phyloP scores from a whole-genome alignment of 2,797 vertebrate species.

The Onychomys arenicola region DNA sequence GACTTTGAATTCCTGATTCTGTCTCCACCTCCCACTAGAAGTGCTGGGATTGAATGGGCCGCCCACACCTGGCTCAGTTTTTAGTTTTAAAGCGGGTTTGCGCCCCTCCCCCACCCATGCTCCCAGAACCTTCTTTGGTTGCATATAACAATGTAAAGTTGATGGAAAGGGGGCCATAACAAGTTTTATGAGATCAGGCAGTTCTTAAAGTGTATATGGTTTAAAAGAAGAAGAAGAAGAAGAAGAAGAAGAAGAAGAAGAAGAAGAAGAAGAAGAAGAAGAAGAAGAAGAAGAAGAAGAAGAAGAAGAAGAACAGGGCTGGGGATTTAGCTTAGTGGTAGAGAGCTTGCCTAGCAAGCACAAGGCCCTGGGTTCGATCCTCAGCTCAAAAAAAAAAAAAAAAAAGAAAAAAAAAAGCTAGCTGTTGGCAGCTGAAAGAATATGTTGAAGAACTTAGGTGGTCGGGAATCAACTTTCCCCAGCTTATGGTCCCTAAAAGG shows the following conservation, averaged over 20 bases:
- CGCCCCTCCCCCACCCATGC: too few relatives aligned
- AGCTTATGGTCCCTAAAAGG: background rate
- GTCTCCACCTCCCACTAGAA: background rate
- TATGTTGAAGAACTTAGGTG: background rate
- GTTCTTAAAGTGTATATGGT: background rate
- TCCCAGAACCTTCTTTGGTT: background rate
- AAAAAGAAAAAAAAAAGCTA: background rate
- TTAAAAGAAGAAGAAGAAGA: too few relatives aligned
- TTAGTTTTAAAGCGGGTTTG: background rate
- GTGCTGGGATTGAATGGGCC: background rate
- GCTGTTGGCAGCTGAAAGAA: too few relatives aligned
- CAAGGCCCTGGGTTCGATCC: too few relatives aligned
- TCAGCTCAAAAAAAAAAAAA: too few relatives aligned
- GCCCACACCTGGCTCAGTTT: background rate
- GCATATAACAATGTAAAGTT: background rate
- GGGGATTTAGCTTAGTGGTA: too few relatives aligned
- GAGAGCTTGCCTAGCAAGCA: too few relatives aligned
- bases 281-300: too few relatives aligned
- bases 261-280: too few relatives aligned
- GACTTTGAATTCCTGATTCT: background rate
- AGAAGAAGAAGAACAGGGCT: too few relatives aligned
- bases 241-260: too few relatives aligned
- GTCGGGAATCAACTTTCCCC: background rate
- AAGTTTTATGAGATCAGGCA: background rate
- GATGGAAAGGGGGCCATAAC: background rate